phyloP scores from a whole-genome alignment of 2,797 vertebrate genomes.

The Cuniculus paca region DNA sequence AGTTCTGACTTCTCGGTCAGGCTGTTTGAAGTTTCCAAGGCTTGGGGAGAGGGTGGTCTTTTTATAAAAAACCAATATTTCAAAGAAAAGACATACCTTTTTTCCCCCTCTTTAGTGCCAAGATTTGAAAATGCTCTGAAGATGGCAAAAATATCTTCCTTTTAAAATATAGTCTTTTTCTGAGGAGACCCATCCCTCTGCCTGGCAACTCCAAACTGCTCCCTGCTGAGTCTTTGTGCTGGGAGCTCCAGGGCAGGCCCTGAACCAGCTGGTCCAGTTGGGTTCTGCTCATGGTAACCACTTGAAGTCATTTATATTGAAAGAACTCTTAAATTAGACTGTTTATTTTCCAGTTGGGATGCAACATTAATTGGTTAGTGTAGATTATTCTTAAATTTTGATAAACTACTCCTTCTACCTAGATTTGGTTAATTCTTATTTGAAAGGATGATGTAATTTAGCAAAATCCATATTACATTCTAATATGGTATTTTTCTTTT shows the following conservation, averaged over 20 bases:
- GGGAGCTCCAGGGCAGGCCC: not conserved
- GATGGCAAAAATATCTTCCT: slow-evolving; percentile 56
- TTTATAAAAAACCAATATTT: slow-evolving; percentile 71
- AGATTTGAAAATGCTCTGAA: slow-evolving; percentile 81
- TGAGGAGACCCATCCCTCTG: slow-evolving; percentile 71
- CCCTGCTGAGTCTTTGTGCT: not conserved
- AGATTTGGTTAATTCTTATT: slow-evolving; percentile 29
- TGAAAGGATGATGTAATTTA: not conserved
- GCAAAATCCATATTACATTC: not conserved
- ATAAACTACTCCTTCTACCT: not conserved
- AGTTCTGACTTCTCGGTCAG: slow-evolving; percentile 79
- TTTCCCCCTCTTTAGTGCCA: slow-evolving; percentile 76
- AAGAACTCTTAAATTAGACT: not conserved
- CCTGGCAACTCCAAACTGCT: slow-evolving; percentile 33
- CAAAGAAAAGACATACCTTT: slow-evolving; percentile 80
- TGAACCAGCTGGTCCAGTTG: not conserved
- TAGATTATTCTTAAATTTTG: slow-evolving; percentile 24
- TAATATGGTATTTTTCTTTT: not conserved
- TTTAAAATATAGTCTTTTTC: slow-evolving; percentile 72
- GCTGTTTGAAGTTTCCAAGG: slow-evolving; percentile 82
- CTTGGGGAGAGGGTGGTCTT: slow-evolving; percentile 79
- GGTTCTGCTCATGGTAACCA: not conserved
- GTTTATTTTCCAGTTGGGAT: slow-evolving; percentile 42
- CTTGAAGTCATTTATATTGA: not conserved
- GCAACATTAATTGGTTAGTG: slow-evolving; percentile 6